Base-by-base conservation (phyloP, 2,888 invertebrate species). In the Drosophila borborema region DNA sequence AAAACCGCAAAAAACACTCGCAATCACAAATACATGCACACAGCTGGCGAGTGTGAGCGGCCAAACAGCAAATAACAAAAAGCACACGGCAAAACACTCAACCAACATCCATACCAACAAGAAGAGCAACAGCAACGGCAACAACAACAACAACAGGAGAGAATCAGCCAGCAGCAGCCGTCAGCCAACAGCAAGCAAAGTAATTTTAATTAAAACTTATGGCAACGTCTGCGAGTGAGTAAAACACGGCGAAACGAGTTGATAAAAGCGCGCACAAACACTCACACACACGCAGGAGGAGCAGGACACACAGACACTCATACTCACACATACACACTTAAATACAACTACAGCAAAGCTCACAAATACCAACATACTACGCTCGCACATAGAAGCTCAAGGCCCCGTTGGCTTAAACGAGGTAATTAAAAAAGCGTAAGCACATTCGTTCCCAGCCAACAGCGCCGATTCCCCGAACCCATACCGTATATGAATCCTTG, bases 141-240 rank as follows among this genome's bases (percentile, higher is more conserved):
- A 28, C 49, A 53, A 16, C 46, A 61, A 34, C 59, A 61, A 54
- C 58, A 46, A 23, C 46, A 16, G 46, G 38, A 43, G 53, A 65
- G 31, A 34, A 49, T 46, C 49, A 66, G 38, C 28, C 58, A n/a
- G 60, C 40, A 72, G 67, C 54, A 40, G 71, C 64, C 54, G 69
- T 74, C 82, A 74, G 74, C 76, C 86, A 80, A 80, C 79, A 76
- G 74, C 73, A 67, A 60, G 83, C 87, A 83, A 86, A 86, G 85
- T 86, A 86, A 86, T 86, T 86, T 86, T 86, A 86, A 86, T 86
- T 86, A 86, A 86, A 86, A 86, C 85, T 86, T 86, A 86, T 86
- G 83, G 88, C 88, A 88, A 88, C 88, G 88, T 86, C 88, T 83
- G 88, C 83, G 86, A 86, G 85, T 86, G 88, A 86, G 85, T 86